Evolutionary conservation across 2,797 vertebrate genomes (phyloP).

Genomic region (Helarctos malayanus): DNA sequence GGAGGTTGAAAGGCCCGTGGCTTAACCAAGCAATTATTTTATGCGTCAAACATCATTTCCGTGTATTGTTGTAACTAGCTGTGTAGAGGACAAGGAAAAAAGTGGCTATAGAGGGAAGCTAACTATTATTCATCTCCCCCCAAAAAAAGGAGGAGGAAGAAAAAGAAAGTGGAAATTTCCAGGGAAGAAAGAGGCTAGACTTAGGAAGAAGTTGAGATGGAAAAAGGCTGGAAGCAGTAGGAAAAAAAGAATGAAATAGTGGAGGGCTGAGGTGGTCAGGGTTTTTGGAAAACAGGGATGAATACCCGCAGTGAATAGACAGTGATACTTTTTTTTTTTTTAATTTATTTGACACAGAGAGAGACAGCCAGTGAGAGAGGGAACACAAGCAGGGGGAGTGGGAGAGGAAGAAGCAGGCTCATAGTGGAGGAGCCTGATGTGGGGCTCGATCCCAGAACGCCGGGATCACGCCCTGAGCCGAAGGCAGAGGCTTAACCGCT

Average conservation of each 20-base stretch:
- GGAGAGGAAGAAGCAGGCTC: no score
- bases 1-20: neutral
- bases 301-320: neutral
- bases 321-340: neutral
- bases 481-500: no score
- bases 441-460: no score
- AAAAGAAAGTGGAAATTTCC: neutral
- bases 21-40: neutral
- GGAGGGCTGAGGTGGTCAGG: neutral
- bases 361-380: no score
- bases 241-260: neutral
- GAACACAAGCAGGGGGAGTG: no score
- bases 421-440: no score
- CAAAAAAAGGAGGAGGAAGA: neutral
- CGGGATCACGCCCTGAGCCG: no score
- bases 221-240: neutral
- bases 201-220: conserved; percentile 14
- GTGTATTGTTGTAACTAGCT: conserved; percentile 9
- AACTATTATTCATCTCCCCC: neutral
- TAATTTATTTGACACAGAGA: no score
- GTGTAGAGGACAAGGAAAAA: neutral
- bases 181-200: neutral
- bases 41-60: neutral
- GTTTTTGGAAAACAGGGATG: neutral
- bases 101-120: neutral